Evolutionary conservation across 2,113 vertebrate species (phyloP).

Genomic region (Proteles cristata): DNA sequence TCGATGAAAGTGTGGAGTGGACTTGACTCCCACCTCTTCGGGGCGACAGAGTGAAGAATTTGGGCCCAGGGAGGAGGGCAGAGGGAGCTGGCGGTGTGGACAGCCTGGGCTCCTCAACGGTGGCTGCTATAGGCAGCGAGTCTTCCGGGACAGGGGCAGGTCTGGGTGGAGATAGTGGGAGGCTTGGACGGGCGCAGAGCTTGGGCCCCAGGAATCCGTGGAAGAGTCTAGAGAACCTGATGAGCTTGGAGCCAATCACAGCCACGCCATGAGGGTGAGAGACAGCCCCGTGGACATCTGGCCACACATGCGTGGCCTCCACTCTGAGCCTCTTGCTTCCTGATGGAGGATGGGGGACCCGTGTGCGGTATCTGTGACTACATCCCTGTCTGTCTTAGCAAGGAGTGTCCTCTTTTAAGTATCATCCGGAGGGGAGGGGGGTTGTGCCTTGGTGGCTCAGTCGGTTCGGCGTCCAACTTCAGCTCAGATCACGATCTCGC

Average conservation of each 20-base stretch:
- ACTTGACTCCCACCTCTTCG: not conserved
- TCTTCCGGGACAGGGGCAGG: fast-evolving
- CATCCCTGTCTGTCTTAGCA: not conserved
- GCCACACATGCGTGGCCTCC: not conserved
- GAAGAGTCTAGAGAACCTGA: not conserved
- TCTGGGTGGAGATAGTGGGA: not conserved
- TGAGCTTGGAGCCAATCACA: too few species aligned
- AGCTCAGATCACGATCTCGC: too few species aligned
- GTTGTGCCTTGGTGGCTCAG: too few species aligned
- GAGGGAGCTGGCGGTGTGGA: not conserved
- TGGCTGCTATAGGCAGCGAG: not conserved
- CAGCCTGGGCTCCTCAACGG: too few species aligned
- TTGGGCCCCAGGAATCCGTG: too few species aligned
- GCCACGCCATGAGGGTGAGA: not conserved
- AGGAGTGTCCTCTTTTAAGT: not conserved
- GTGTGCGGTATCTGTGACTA: not conserved
- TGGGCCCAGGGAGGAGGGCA: not conserved
- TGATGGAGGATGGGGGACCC: fast-evolving
- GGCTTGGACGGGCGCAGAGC: not conserved
- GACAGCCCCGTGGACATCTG: not conserved
- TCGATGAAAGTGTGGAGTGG: not conserved
- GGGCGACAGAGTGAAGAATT: not conserved
- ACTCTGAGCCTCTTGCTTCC: not conserved
- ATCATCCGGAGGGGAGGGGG: too few species aligned
- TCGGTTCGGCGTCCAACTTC: too few species aligned